Conservation (phyloP, 2,888 invertebrate genomes). For the Synergus umbraculus region DNA sequence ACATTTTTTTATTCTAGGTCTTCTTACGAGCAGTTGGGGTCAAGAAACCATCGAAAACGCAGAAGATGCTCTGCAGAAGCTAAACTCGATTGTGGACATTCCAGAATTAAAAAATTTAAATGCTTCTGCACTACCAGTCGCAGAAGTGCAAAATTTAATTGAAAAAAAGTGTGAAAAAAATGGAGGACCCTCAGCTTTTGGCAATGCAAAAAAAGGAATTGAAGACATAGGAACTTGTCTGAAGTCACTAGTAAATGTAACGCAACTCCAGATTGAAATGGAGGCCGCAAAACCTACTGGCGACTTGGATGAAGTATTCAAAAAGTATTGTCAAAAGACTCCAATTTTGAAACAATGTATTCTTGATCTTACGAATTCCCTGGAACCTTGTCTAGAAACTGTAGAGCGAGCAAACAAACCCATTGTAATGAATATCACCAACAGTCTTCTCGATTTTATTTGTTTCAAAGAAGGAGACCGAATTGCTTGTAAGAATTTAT, state of each 20-base stretch:
- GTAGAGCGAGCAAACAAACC: constrained; percentile 82
- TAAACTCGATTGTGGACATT: constrained; percentile 49
- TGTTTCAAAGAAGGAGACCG: constrained; percentile 91
- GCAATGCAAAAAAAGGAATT: constrained; percentile 78
- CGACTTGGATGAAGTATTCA: constrained; percentile 84
- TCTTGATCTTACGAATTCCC: constrained; percentile 79
- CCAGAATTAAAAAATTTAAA: constrained; percentile 68
- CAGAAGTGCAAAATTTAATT: constrained; percentile 79
- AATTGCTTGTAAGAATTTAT: constrained; percentile 83
- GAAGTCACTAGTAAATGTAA: constrained; percentile 80
- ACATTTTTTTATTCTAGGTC: constrained; percentile 38
- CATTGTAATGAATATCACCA: constrained; percentile 83
- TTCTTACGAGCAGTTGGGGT: constrained; percentile 20
- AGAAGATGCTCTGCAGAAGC: constrained; percentile 51
- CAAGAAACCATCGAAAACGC: constrained; percentile 54
- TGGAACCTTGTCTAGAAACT: constrained; percentile 82
- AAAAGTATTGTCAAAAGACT: constrained; percentile 85
- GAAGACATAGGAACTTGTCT: constrained; percentile 80
- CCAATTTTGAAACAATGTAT: constrained; percentile 82
- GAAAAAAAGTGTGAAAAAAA: constrained; percentile 84
- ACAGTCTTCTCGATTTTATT: constrained; percentile 85
- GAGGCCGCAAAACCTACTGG: constrained; percentile 85
- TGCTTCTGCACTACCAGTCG: constrained; percentile 65
- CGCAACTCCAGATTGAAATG: constrained; percentile 82
- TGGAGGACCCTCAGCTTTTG: constrained; percentile 80